Base-by-base conservation (phyloP, 2,888 invertebrate species). In the Phorcus lineatus region DNA sequence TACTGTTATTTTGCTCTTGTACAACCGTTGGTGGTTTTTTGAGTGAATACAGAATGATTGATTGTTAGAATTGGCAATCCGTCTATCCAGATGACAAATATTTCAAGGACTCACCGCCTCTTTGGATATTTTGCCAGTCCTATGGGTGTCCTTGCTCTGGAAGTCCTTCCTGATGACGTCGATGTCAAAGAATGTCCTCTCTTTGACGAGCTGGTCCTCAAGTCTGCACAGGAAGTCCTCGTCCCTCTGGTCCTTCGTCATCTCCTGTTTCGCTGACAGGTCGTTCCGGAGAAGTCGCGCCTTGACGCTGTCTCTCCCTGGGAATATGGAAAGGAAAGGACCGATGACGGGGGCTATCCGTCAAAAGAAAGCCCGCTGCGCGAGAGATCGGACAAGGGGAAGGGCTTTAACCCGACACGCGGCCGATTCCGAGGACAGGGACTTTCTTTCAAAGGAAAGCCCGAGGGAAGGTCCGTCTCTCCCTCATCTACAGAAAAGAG, bases 281-380 rank as follows among this genome's bases (percentile, higher is more conserved):
- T 90, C 89, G 76, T 90, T 90, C 13, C 88, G 80, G 55, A 83
- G 82, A 47, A 87, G 86, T 82, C 89, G 86, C 0, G 92, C 92
- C 77, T 88, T 75, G 11, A 92, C 91, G 80, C 92, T 92, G 82
- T 92, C 92, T n/a, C 92, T 84, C 7, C 91, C 91, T 91, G 82
- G n/a, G 1, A 36, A 9, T 36, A 36, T 36, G 7, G 36, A 36
- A 7, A 7, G 2, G 2, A 4, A 36, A 7, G 2, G 7, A 7
- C 36, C 4, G 36, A 36, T 36, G 4, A 36, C 2, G 36, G 4
- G 36, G 36, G 36, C 2, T 36, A n/a, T n/a, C n/a, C n/a, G n/a
- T n/a, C n/a, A n/a, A n/a, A n/a, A n/a, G n/a, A n/a, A n/a, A n/a
- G n/a, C n/a, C n/a, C n/a, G n/a, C n/a, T n/a, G n/a, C n/a, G n/a